Base-by-base conservation (phyloP, 2,113 vertebrate species). In the Thomomys bottae region DNA sequence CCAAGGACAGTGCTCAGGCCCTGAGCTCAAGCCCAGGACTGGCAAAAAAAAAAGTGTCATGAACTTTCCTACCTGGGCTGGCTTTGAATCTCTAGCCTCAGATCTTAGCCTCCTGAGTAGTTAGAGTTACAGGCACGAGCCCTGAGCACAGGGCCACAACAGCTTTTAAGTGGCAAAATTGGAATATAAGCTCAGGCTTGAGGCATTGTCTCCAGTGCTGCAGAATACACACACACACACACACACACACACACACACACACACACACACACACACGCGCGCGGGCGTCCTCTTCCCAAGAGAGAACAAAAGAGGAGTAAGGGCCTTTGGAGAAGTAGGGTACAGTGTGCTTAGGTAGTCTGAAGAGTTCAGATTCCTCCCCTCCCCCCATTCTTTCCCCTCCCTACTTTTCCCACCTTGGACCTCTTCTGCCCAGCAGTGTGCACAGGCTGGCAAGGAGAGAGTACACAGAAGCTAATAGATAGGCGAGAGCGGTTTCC, bases 401-500 rank as follows among this genome's bases (percentile, higher is more conserved):
- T 4, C 40, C n/a, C 34, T 20, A 0, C 1, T 10, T 18, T 1
- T 0, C 28, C 34, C 38, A 12, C 5, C 0, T 36, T 1, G 0
- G n/a, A 45, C 40, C 78, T 78, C 30, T 59, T 34, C 26, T 17
- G 5, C 79, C 84, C 78, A 42, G 61, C 88, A 75, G 26, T 90
- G 75, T 0, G 12, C 26, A 0, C 1, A n/a, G 32, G 83, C 89
- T 92, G 91, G 34, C 2, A 42, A 54, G 63, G 59, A 80, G 76
- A 36, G n/a, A 15, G 24, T 30, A 40, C 64, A 5, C 93, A 76
- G 87, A 84, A 83, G 86, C 91, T 94, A 82, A 91, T 20, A 93
- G 96, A 93, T 10, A 84, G 95, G 57, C 49, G 66, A 91, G 89
- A 2, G 0, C n/a, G 90, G 90, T 63, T 38, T 0, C n/a, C 79